Base-by-base conservation (phyloP, 2,888 invertebrate species). In the Uloborus plumipes region DNA sequence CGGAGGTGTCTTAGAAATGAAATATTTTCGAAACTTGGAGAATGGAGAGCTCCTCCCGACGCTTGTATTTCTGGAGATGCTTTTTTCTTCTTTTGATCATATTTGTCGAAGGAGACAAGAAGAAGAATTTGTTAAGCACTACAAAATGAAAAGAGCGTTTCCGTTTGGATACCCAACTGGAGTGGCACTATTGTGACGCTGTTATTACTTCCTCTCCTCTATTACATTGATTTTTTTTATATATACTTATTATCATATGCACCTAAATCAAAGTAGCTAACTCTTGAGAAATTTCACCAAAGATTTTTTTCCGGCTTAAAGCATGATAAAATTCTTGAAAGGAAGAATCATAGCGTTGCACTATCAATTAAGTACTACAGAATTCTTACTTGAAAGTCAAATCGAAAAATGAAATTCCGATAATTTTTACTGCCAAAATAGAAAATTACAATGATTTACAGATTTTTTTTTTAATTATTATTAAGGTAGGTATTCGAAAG, bases 101-200 rank as follows among this genome's bases (percentile, higher is more conserved):
- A 69, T 67, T 67, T 76, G 61, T 67, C 50, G 67, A 58, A 62
- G 67, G 69, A 69, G 76, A 77, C 77, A 70, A 77, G 77, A 77
- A 75, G 50, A 74, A 59, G 69, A 76, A 77, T 77, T 77, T 77
- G 77, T 77, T 61, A 39, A 69, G 70, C 77, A 77, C 77, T 77
- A 47, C 53, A 67, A 31, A 53, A 31, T 58, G 76, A 76, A 76
- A 61, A 76, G 76, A 55, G 55, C 26, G 55, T 70, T 77, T 77
- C 70, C 77, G 77, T 70, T 61, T 50, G 69, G 51, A 61, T 73
- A 49, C 55, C 51, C 72, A 58, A 14, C 51, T 18, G 18, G 31
- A 64, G 62, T 58, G 49, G 49, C 62, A 61, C 61, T 76, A 53
- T 69, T 64, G 39, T n/a, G 51, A 26, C 61, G 9, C 59, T 39